Base-by-base conservation (phyloP, 2,888 invertebrate species). In the Diloba caeruleocephala region DNA sequence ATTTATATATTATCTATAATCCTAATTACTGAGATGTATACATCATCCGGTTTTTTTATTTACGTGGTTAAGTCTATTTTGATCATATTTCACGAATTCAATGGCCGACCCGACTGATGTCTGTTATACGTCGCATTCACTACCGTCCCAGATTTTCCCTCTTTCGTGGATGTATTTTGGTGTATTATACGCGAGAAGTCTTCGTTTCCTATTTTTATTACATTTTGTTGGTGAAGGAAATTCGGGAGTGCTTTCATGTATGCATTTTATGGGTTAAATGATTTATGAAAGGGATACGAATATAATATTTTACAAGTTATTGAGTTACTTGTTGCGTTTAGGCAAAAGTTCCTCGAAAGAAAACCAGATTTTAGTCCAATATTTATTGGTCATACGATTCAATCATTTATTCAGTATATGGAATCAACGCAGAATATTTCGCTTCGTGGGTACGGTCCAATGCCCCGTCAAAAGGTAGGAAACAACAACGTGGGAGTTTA, bases 141-240 rank as follows among this genome's bases (percentile, higher is more conserved):
- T 37, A 14, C 19, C 28, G 12, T 23, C 23, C n/a, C 21, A 41
- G 45, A 46, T 57, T 52, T 51, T 26, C 28, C 44, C 38, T n/a
- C 34, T 49, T 57, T 50, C 45, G 52, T 21, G n/a, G 43, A 43
- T 50, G 12, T 63, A 44, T 50, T 60, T 51, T 28, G 26, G 43
- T 34, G 19, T 32, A 53, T 52, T 56, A 6, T 54, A 31, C 23
- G 17, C 17, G 14, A 45, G 38, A 55, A 46, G 38, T 44, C n/a
- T 65, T 41, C 23, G 25, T 46, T 48, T 48, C 36, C 26, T 37
- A 49, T 49, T 36, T 57, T 53, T 49, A 39, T 39, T 28, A 41
- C 12, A 36, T 42, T 36, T 49, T 36, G 26, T 41, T 50, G n/a
- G 37, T 15, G 12, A 6, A 38, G 13, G 28, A 50, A 43, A 26